Percentiles rank a stretch among this genome's conserved stretches.
These are phyloP conservation scores for Galerucella calmariensis DNA, from an alignment of 2,888 invertebrate genomes.

Conservation along the genomic window DNA sequence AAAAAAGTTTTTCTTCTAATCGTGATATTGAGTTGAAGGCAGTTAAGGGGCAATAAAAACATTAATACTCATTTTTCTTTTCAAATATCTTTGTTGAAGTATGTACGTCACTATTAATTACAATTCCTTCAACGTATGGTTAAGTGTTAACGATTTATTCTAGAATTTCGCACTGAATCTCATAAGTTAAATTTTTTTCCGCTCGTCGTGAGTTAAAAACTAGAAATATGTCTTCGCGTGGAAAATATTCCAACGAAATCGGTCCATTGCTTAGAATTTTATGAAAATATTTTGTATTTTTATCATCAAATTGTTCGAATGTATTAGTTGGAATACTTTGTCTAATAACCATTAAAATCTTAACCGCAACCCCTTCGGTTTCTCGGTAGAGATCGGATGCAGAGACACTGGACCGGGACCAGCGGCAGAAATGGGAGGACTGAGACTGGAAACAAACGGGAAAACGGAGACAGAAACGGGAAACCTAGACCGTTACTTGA, in stretches of 20 bases:
- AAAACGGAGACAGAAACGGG: no score
- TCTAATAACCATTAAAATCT: slow-evolving; percentile 2
- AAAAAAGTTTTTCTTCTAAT: no score
- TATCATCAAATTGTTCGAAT: slow-evolving; percentile 16
- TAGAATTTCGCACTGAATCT: slow-evolving; percentile 28
- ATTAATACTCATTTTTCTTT: background rate
- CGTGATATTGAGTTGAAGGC: no score
- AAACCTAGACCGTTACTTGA: no score
- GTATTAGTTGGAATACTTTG: slow-evolving; percentile 13
- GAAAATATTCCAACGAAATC: slow-evolving; percentile 20
- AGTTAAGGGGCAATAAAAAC: no score
- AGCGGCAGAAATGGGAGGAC: no score
- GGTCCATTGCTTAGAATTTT: slow-evolving; percentile 27
- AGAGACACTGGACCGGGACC: no score
- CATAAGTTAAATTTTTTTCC: slow-evolving; percentile 11
- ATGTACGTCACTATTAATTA: background rate
- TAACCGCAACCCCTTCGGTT: background rate
- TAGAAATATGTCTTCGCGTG: slow-evolving; percentile 28
- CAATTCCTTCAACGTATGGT: no score
- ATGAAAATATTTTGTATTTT: slow-evolving; percentile 5
- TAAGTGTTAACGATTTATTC: slow-evolving; percentile 18
- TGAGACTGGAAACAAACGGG: no score
- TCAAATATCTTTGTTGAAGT: background rate
- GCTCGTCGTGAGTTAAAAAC: slow-evolving; percentile 20
- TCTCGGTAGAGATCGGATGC: no score